Evolutionary conservation across 2,888 invertebrate genomes (phyloP).

Genomic region (Cancer borealis): DNA sequence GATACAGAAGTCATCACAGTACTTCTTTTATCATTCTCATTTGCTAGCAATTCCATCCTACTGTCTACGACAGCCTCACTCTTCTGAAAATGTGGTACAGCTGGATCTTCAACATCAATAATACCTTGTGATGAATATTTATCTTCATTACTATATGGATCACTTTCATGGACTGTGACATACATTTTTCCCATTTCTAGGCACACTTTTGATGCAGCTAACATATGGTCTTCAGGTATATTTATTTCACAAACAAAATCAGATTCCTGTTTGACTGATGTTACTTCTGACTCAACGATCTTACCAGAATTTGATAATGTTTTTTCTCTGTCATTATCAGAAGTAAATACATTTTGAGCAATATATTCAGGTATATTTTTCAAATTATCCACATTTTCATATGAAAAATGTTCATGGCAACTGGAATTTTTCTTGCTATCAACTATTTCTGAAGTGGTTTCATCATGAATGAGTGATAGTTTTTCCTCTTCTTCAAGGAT

Average conservation of each 20-base stretch:
- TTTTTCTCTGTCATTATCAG: not conserved
- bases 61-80: not conserved
- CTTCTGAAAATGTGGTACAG: not conserved
- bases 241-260: not conserved
- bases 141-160: constrained; percentile 9
- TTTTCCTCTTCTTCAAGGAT: constrained; percentile 9
- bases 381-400: not conserved
- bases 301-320: not conserved
- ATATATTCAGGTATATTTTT: not conserved
- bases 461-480: not conserved
- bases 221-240: constrained; percentile 12
- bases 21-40: not conserved
- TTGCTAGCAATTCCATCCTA: not conserved
- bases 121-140: not conserved
- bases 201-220: not conserved
- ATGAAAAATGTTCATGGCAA: not conserved
- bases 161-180: not conserved
- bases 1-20: constrained; percentile 52
- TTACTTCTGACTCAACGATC: not conserved
- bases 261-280: not conserved
- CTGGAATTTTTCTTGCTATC: not conserved
- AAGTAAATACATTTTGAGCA: not conserved
- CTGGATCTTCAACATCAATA: not conserved
- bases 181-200: not conserved
- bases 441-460: not conserved